Evolutionary conservation across 2,113 vertebrate genomes (phyloP), one percentile per base, ranked within the genome.

Genomic region (Hippocampus zosterae): DNA sequence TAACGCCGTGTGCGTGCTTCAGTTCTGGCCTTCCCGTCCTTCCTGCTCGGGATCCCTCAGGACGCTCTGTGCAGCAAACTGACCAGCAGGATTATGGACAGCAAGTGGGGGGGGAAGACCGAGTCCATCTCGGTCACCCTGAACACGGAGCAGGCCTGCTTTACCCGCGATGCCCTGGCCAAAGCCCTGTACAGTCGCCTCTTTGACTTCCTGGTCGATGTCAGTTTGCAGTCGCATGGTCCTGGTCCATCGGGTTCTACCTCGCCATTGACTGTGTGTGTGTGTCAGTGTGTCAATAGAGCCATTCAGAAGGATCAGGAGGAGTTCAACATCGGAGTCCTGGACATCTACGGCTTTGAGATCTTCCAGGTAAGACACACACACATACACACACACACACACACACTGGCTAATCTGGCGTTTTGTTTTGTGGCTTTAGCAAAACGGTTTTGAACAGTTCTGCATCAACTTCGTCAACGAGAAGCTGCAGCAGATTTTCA

Each of bases 381-480:
- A 48, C 33, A 42, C 23, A 11, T 46, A 64, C 48, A 19, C 23
- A 21, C 6, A 16, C 27, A 8, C 27, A 19, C 69, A 64, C 57
- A 63, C 68, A 33, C 56, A 37, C 3, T 40, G 11, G 25, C 19
- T 2, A 29, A 21, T 33, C 46, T 56, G 1, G 29, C 11, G 29
- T 48, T 48, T 64, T 60, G 6, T 8, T 40, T 56, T 23, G 70
- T 67, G 7, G 10, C 48, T 56, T 16, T 63, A 94, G 93, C 72
- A 89, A 92, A 94, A 94, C 1, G 93, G 93, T 7, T 94, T 94
- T 6, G 93, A 94, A 65, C 93, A 94, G 80, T 94, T 94, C 73
- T 94, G 93, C 85, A 94, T 94, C 79, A 94, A 94, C 88, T 94
- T 94, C 73, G 93, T 94, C 63, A 94, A 94, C 27, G 93, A 94